A percentile compares a stretch with the other conserved stretches of the same genome.
phyloP scores from a whole-genome alignment of 2,888 invertebrate species.

The Eupithecia insigniata region DNA sequence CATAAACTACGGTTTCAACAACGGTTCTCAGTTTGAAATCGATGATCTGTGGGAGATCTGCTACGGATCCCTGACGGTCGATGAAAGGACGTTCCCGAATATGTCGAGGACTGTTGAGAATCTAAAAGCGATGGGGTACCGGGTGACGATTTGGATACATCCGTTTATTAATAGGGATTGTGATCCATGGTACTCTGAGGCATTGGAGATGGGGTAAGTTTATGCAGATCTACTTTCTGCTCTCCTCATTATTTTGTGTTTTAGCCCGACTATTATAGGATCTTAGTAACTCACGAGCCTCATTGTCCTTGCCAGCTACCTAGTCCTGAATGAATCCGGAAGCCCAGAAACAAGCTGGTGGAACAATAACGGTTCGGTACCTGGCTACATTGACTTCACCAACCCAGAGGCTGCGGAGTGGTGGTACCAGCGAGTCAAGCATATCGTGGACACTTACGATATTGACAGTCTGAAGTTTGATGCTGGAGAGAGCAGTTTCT shows the following conservation, averaged over 20 bases:
- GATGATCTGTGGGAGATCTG: constrained; percentile 95
- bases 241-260: background rate
- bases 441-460: constrained; percentile 84
- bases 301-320: constrained; percentile 63
- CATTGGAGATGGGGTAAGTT: constrained; percentile 81
- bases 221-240: background rate
- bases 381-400: constrained; percentile 89
- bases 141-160: constrained; percentile 93
- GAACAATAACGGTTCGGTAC: constrained; percentile 76
- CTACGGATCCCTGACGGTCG: constrained; percentile 91
- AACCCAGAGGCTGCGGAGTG: constrained; percentile 87
- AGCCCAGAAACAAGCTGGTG: constrained; percentile 80
- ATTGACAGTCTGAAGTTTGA: constrained; percentile 93
- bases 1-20: constrained; percentile 84
- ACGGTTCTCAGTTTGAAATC: constrained; percentile 90
- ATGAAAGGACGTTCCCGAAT: constrained; percentile 88
- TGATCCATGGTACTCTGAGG: constrained; percentile 83
- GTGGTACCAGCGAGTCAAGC: constrained; percentile 81
- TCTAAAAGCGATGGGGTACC: constrained; percentile 87
- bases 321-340: constrained; percentile 76
- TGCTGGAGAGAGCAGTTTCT: constrained; percentile 89
- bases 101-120: constrained; percentile 84
- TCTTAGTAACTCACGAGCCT: background rate
- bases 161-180: constrained; percentile 92
- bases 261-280: background rate